Evolutionary conservation across 2,113 vertebrate genomes (phyloP).

Genomic region (Gasterosteus aculeatus): DNA sequence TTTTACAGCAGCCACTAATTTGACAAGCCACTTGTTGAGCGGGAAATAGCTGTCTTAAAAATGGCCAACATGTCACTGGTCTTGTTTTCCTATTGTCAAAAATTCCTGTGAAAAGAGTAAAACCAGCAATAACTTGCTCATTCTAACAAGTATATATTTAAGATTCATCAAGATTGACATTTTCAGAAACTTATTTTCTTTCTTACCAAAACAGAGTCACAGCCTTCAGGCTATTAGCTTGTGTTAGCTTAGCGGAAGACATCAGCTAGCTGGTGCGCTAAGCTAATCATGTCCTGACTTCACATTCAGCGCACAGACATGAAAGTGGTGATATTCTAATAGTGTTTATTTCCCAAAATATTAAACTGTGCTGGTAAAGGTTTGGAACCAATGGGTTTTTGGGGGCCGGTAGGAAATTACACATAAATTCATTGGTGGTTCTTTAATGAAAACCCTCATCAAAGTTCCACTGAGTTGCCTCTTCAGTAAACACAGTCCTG

Average conservation of each 20-base stretch:
- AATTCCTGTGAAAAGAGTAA: not conserved
- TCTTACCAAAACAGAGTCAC: not conserved
- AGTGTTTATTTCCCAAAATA: not conserved
- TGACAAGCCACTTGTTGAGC: not conserved
- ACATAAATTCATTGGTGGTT: not conserved
- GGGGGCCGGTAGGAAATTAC: not conserved
- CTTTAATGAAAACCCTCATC: not conserved
- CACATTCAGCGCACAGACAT: too few species aligned
- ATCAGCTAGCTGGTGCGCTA: conserved; percentile 10
- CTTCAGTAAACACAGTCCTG: not conserved
- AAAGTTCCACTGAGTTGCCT: not conserved
- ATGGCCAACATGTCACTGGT: not conserved
- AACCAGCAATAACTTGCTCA: not conserved
- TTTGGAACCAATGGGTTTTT: not conserved
- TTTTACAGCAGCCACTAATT: not conserved
- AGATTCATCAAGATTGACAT: not conserved
- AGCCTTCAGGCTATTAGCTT: not conserved
- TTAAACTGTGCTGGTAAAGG: not conserved
- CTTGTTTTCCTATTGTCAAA: too few species aligned
- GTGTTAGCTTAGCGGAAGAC: not conserved
- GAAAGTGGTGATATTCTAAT: not conserved
- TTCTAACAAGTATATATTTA: not conserved
- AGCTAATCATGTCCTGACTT: not conserved
- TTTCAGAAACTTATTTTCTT: not conserved
- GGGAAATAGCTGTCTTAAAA: not conserved